Evolutionary conservation across 2,888 invertebrate species (phyloP).

Genomic region (Choreutis nemorana): DNA sequence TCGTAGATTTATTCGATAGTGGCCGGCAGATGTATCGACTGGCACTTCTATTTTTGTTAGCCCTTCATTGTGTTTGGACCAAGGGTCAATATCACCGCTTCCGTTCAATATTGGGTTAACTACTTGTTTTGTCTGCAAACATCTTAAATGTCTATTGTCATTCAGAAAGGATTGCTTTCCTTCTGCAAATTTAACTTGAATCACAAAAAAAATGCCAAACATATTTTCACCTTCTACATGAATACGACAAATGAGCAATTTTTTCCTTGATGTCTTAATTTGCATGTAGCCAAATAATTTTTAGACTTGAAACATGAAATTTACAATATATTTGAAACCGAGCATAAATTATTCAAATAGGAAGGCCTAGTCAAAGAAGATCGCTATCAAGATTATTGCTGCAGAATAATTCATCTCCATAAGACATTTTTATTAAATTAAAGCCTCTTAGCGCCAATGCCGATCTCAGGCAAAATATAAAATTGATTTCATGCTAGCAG

Average conservation of each 20-base stretch:
- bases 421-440: too few species aligned
- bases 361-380: too few species aligned
- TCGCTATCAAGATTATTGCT: too few species aligned
- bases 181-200: slow-evolving; percentile 3
- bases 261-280: too few species aligned
- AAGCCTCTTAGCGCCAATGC: too few species aligned
- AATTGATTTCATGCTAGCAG: slow-evolving; percentile 21
- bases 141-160: slow-evolving; percentile 36
- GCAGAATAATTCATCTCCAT: too few species aligned
- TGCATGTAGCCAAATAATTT: too few species aligned
- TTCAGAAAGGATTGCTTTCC: slow-evolving; percentile 16
- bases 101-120: slow-evolving; percentile 41
- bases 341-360: too few species aligned
- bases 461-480: slow-evolving; percentile 12
- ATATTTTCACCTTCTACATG: too few species aligned
- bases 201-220: slow-evolving; percentile 4
- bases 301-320: too few species aligned
- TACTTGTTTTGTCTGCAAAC: slow-evolving; percentile 44
- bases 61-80: slow-evolving; percentile 47
- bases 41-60: slow-evolving; percentile 51
- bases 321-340: too few species aligned
- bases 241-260: too few species aligned
- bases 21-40: slow-evolving; percentile 55
- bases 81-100: slow-evolving; percentile 56
- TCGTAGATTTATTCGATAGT: slow-evolving; percentile 64